Evolutionary conservation across 2,888 invertebrate species (phyloP).

Genomic region (Spilosoma lubricipeda): DNA sequence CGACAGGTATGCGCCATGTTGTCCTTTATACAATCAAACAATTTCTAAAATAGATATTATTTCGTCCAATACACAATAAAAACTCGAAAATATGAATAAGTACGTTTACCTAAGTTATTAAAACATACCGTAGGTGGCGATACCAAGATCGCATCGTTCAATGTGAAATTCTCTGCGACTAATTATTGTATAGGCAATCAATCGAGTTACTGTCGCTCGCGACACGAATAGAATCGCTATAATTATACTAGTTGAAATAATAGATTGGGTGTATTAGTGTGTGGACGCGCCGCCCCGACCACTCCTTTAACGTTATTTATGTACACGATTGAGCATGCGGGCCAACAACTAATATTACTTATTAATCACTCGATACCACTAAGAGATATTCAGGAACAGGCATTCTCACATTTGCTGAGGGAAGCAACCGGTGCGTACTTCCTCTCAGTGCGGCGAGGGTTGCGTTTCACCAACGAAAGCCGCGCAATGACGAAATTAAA

Average conservation of each 20-base stretch:
- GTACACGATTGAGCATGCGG: conserved; percentile 67
- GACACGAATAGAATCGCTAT: conserved; percentile 62
- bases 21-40: conserved; percentile 32
- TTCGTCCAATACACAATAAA: conserved; percentile 57
- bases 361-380: conserved; percentile 67
- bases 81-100: conserved; percentile 44
- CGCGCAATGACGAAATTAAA: conserved; percentile 64
- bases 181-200: conserved; percentile 71
- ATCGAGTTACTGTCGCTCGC: conserved; percentile 68
- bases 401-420: conserved; percentile 55
- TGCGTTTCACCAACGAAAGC: conserved; percentile 46
- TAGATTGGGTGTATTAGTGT: conserved; percentile 45
- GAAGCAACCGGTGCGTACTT: conserved; percentile 68
- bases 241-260: conserved; percentile 57
- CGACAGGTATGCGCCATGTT: too few species aligned
- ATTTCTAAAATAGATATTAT: conserved; percentile 57
- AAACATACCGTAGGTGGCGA: conserved; percentile 47
- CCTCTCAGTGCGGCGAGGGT: conserved; percentile 57
- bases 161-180: conserved; percentile 51
- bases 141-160: conserved; percentile 42
- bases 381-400: conserved; percentile 54
- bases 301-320: conserved; percentile 66
- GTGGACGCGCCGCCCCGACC: conserved; percentile 29
- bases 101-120: conserved; percentile 48
- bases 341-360: conserved; percentile 63